Conservation (phyloP, 92 coral and sea anemone species). For the Nematostella vectensis region DNA sequence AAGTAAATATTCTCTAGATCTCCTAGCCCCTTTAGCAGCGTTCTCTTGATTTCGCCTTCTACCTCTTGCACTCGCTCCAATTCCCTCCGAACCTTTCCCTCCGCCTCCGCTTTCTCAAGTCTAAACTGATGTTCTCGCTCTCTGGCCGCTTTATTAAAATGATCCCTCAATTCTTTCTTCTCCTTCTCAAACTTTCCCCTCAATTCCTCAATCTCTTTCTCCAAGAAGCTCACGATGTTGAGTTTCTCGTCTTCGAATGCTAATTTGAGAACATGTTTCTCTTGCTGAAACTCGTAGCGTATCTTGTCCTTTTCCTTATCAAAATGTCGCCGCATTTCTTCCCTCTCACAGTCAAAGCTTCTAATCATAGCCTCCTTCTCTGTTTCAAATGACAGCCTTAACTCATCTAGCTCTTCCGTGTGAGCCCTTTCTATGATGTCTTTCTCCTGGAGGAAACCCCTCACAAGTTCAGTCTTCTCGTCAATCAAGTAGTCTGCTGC, state of each 20-base stretch:
- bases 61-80: slow-evolving; percentile 86
- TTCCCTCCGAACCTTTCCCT: slow-evolving; percentile 63
- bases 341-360: slow-evolving; percentile 78
- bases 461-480: slow-evolving; percentile 91
- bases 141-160: slow-evolving; percentile 44
- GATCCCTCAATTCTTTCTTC: slow-evolving; percentile 58
- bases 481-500: slow-evolving; percentile 45
- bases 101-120: slow-evolving; percentile 67
- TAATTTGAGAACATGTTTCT: slow-evolving; percentile 86
- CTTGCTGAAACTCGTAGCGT: slow-evolving; percentile 86
- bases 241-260: slow-evolving; percentile 87
- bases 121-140: slow-evolving; percentile 66
- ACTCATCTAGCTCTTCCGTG: slow-evolving; percentile 76
- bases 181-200: slow-evolving; percentile 62
- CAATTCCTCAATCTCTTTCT: slow-evolving; percentile 60
- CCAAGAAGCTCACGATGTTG: slow-evolving; percentile 49
- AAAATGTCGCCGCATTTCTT: slow-evolving; percentile 82
- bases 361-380: slow-evolving; percentile 80
- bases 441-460: slow-evolving; percentile 91
- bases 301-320: slow-evolving; percentile 85
- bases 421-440: slow-evolving; percentile 73
- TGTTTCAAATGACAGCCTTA: slow-evolving; percentile 59
- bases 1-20: slow-evolving; percentile 81
- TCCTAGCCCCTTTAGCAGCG: slow-evolving; percentile 68
- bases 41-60: slow-evolving; percentile 81